A percentile compares a stretch with the other conserved stretches of the same genome.
These are phyloP conservation scores for Lasius platythorax DNA, from an alignment of 2,888 invertebrate species.

Conservation along the genomic window DNA sequence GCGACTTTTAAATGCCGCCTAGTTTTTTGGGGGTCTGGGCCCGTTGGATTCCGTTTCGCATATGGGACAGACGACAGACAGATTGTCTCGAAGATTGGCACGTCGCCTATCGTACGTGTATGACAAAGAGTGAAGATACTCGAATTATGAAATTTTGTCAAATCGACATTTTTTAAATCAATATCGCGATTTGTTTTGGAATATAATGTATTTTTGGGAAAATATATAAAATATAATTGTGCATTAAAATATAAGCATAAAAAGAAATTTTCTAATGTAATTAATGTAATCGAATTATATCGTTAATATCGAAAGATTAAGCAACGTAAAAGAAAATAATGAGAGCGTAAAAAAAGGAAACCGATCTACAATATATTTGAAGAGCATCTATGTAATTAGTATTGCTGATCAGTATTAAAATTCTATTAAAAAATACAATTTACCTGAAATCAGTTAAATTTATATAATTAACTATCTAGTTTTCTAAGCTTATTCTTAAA, in stretches of 20 bases:
- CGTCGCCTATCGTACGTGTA: neutral
- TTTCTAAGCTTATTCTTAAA: neutral
- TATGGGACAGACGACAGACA: neutral
- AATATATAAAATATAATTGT: neutral
- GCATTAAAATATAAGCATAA: neutral
- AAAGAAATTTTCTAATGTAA: neutral
- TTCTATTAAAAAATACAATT: neutral
- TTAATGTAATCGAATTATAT: neutral
- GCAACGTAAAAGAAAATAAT: neutral
- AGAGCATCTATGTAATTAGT: neutral
- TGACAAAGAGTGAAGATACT: neutral
- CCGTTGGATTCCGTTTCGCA: slow-evolving; percentile 23
- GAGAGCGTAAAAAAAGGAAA: neutral
- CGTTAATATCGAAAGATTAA: neutral
- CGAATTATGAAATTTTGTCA: neutral
- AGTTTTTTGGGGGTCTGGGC: slow-evolving; percentile 74
- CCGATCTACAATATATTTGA: neutral
- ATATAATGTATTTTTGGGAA: neutral
- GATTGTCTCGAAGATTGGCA: slow-evolving; percentile 48
- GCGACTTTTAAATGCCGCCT: slow-evolving; percentile 81
- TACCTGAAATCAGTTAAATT: neutral
- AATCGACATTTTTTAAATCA: neutral
- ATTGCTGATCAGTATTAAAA: neutral
- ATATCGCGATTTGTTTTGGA: neutral
- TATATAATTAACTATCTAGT: neutral